phyloP scores from a whole-genome alignment of 2,113 vertebrate species.

The Scomber japonicus region DNA sequence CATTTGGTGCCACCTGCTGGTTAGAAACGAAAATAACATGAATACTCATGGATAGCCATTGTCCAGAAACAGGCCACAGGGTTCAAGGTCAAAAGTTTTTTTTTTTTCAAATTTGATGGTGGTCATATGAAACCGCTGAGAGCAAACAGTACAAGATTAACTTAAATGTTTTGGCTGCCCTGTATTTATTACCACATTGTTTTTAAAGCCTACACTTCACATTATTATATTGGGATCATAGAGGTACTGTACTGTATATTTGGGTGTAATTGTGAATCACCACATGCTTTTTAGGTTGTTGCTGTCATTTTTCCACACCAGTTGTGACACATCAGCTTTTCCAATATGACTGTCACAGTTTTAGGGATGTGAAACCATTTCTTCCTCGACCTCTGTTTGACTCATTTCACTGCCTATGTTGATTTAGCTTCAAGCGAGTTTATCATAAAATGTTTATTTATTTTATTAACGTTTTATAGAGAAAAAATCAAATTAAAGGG shows the following conservation, averaged over 20 bases:
- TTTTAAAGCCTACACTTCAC: no score
- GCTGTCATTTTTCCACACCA: no score
- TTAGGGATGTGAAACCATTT: no score
- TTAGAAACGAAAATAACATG: slow-evolving; percentile 14
- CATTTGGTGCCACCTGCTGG: slow-evolving; percentile 69
- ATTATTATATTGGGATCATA: neutral
- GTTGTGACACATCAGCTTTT: no score
- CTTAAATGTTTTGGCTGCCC: neutral
- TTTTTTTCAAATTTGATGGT: neutral
- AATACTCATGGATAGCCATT: neutral
- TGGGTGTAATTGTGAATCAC: no score
- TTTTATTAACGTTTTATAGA: neutral
- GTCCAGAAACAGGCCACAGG: neutral
- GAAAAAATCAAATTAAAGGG: neutral
- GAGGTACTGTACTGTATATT: no score
- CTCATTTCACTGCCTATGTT: neutral
- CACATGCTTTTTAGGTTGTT: no score
- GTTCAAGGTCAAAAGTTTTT: neutral
- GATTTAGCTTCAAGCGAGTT: neutral
- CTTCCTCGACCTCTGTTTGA: no score
- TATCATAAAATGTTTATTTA: neutral
- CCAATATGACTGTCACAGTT: no score
- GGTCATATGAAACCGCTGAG: neutral
- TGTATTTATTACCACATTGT: neutral
- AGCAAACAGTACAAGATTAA: neutral